Base-by-base conservation (phyloP, 2,797 vertebrate species). In the Syngnathus acus region DNA sequence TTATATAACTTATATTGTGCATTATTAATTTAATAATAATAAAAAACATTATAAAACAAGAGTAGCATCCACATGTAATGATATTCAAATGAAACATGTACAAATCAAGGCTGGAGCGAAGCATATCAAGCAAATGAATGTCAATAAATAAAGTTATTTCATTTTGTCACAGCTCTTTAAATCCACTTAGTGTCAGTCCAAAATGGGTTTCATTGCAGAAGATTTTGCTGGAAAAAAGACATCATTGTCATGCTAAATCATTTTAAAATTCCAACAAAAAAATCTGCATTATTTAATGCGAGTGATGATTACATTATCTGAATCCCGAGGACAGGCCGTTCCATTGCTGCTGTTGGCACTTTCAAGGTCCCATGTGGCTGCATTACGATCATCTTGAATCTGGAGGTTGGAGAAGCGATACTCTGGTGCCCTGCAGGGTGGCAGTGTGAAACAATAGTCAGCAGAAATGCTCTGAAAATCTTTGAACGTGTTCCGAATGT, bases 341-440 rank as follows among this genome's bases (percentile, higher is more conserved):
- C 80, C 84, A 0, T 89, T 91, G 71, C 80, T 86, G 76, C 82
- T 84, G 11, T 72, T 53, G 45, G 42, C 79, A 5, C 84, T 85
- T 51, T 82, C 82, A 0, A 69, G 74, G 17, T 91, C 86, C 0
- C 38, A 60, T 1, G 74, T 65, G 23, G 73, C 45, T 66, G 60
- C 45, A 45, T 65, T 75, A 2, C 84, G 82, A 0, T 91, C 87
- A 0, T 92, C 88, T 71, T 87, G 88, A 4, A 84, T 74, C 78
- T 69, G 86, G 4, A 93, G 87, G 73, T 79, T 88, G 40, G 91
- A 91, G 81, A 92, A 93, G 39, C 82, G 88, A 73, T 92, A 93
- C 1, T 23, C 68, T 0, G 86, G 82, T 2, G 71, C 67, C 81
- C 92, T 93, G 82, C 6, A 78, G 67, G 42, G 43, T 65, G 69